Evolutionary conservation across 1,140 invertebrate genomes (phyloP), one percentile per base, ranked within the genome.

Genomic region (Vanessa atalanta): DNA sequence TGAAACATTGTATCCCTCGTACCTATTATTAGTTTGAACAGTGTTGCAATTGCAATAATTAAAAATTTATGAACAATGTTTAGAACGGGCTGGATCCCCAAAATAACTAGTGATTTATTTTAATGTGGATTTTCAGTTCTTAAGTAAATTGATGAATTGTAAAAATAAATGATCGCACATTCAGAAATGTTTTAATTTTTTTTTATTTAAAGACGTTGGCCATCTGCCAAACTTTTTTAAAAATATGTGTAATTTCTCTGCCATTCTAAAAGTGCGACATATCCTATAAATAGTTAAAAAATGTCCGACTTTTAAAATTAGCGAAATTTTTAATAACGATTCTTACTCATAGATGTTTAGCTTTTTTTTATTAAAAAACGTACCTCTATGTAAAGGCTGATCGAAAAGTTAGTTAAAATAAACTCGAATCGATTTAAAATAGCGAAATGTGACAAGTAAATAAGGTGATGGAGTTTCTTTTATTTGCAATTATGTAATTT

Each of bases 61-160:
- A 14, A 23, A 65, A 43, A 57, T 23, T 57, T 65, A 65, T 65
- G 64, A 65, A 65, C 64, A 65, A 65, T 65, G 13, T 23, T 65
- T 57, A 72, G 16, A 12, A 48, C 20, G 75, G 75, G 70, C 75
- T 76, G 75, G 70, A 66, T 65, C 75, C 70, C 70, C n/a, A 57
- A 55, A 57, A 69, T 69, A 69, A 69, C 20, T 57, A 20, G 53
- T 47, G 14, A 60, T 69, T 43, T 69, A 69, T 69, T 69, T 69
- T 16, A 69, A 69, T 47, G 66, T 2, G 66, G 37, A 69, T 69
- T 47, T 53, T 69, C 66, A 57, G 66, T 69, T 47, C 13, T 20
- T 43, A n/a, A 5, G 1, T 43, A 16, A n/a, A 20, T n/a, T 20
- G 9, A 23, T 57, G 13, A 66, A 66, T 31, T 51, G 31, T 67